Conservation (phyloP, 1,140 invertebrate species). For the Alviniconcha marisindica region DNA sequence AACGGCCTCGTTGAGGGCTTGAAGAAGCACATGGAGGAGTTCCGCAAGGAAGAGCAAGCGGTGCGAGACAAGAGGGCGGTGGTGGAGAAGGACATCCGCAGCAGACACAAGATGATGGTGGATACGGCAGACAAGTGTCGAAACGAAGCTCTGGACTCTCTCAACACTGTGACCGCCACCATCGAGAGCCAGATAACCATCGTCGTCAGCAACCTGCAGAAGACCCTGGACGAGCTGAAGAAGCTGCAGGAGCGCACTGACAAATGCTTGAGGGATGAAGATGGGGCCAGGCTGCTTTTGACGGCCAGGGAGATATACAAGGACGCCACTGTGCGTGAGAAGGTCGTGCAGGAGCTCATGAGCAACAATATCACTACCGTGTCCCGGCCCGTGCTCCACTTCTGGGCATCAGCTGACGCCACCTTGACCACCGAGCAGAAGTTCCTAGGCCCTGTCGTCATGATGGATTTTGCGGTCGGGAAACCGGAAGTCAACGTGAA, state of each 20-base stretch:
- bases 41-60: background rate
- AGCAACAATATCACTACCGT: background rate
- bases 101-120: background rate
- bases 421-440: background rate
- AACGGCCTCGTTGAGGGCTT: background rate
- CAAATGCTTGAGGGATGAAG: background rate
- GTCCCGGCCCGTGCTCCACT: slow-evolving; percentile 18
- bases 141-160: slow-evolving; percentile 4
- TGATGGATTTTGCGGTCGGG: background rate
- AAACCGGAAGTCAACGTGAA: background rate
- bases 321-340: background rate
- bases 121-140: background rate
- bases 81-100: slow-evolving; percentile 4
- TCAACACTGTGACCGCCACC: background rate
- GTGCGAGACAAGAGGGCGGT: background rate
- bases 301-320: background rate
- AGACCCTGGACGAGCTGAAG: background rate
- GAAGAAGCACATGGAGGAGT: background rate
- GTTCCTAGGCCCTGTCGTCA: background rate
- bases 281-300: background rate
- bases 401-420: background rate
- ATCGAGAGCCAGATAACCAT: background rate
- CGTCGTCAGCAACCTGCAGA: background rate
- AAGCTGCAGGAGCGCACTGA: background rate
- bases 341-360: background rate